Percentiles rank a stretch among this genome's conserved stretches.
phyloP scores from a whole-genome alignment of 2,113 vertebrate species.

The Jacana jacana region DNA sequence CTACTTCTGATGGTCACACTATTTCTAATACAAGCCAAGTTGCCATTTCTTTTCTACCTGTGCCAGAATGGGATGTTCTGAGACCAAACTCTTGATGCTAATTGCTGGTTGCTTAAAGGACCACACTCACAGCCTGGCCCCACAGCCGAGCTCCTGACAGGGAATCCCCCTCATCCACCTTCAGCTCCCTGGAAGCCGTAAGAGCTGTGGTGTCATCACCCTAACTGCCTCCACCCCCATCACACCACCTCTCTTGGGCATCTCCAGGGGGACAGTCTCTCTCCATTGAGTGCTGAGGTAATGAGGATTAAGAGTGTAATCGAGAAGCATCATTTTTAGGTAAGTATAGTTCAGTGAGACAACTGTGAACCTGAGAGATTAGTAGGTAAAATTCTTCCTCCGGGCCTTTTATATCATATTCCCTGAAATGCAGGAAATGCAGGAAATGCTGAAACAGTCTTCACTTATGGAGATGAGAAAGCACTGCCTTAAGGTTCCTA shows the following conservation, averaged over 20 bases:
- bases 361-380: neutral
- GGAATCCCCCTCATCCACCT: neutral
- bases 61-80: neutral
- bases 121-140: neutral
- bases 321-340: neutral
- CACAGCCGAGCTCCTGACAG: neutral
- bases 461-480: neutral
- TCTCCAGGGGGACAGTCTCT: neutral
- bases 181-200: neutral
- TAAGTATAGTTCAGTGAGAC: neutral
- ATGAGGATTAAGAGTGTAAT: fast-evolving
- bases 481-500: neutral
- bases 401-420: neutral
- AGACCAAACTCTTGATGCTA: fast-evolving
- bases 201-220: neutral
- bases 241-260: neutral
- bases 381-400: constrained; percentile 1
- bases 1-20: no score
- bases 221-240: neutral
- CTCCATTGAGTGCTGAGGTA: neutral
- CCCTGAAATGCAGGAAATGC: constrained; percentile 10
- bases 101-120: neutral
- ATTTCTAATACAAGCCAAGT: no score
- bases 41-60: neutral
- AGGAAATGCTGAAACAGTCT: no score